A percentile compares a stretch with the other conserved stretches of the same genome.
Evolutionary conservation across 2,888 invertebrate genomes (phyloP).

Genomic region (Arctia plantaginis): DNA sequence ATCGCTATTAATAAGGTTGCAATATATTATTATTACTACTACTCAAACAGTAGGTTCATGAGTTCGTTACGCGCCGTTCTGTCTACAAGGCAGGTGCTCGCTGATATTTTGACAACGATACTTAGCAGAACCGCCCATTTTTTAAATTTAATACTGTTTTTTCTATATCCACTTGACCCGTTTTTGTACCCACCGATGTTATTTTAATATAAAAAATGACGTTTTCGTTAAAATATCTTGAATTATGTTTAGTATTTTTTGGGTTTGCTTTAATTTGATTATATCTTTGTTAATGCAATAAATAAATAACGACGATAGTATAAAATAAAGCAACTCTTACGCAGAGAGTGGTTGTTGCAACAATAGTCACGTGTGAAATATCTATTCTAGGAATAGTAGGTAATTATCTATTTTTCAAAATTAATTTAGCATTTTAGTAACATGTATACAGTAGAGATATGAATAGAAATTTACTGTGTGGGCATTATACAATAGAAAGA

Average conservation of each 20-base stretch:
- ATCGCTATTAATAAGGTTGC: constrained; percentile 2
- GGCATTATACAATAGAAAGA: constrained; percentile 79
- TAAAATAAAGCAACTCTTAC: constrained; percentile 19
- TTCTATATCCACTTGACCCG: constrained; percentile 76
- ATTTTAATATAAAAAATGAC: constrained; percentile 66
- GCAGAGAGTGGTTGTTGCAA: constrained; percentile 18
- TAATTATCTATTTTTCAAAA: constrained; percentile 29
- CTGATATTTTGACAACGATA: constrained; percentile 85
- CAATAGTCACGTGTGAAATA: constrained; percentile 25
- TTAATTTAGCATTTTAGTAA: constrained; percentile 43
- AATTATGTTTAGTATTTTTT: constrained; percentile 55
- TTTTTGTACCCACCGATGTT: constrained; percentile 69
- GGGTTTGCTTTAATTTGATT: constrained; percentile 54
- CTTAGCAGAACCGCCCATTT: constrained; percentile 83
- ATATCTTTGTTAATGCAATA: constrained; percentile 54
- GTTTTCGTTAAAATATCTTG: constrained; percentile 61
- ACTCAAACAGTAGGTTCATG: constrained; percentile 33
- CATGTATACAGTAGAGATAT: constrained; percentile 44
- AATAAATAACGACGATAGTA: constrained; percentile 35
- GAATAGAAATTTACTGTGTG: constrained; percentile 57
- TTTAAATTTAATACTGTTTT: constrained; percentile 74
- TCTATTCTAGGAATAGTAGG: constrained; percentile 29
- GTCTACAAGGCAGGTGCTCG: constrained; percentile 81
- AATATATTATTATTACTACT: constrained; percentile 6
- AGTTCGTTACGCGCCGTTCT: constrained; percentile 78